Conservation (phyloP, 30 jellyfish, hydroid and myxozoan genomes). For the Turritopsis dohrnii region DNA sequence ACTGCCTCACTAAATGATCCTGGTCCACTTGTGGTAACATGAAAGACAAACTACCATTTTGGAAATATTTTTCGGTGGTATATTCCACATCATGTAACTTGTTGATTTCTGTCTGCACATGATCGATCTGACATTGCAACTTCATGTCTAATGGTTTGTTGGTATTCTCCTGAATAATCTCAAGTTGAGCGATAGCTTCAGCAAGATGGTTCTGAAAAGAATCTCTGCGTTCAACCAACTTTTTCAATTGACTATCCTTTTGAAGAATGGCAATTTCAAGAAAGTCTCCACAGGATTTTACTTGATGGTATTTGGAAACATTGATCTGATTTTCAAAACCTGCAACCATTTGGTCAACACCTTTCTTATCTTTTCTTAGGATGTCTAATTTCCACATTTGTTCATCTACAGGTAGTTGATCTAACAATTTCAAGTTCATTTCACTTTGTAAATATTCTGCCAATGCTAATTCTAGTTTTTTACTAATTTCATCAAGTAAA, state of each 20-base stretch:
- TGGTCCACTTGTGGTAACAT: constrained; percentile 13
- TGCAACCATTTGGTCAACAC: not conserved
- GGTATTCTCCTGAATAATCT: not conserved
- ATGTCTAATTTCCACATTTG: constrained; percentile 9
- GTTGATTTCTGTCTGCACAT: not conserved
- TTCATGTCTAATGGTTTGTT: not conserved
- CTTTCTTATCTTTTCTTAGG: not conserved
- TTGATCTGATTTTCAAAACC: not conserved
- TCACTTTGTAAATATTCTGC: not conserved
- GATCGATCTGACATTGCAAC: not conserved
- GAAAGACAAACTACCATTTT: not conserved
- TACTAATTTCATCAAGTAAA: not conserved
- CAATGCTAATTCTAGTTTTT: not conserved
- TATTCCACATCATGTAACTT: not conserved
- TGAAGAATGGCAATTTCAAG: not conserved
- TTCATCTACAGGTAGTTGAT: not conserved
- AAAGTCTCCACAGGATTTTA: not conserved
- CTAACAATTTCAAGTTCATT: not conserved
- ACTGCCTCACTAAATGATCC: constrained; percentile 14
- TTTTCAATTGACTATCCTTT: not conserved
- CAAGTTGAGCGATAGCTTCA: not conserved
- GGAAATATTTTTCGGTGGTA: not conserved
- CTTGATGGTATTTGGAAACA: not conserved
- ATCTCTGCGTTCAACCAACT: not conserved
- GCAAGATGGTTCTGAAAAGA: not conserved